Evolutionary conservation across 2,113 vertebrate species (phyloP).

Genomic region (Coregonus clupeaformis): DNA sequence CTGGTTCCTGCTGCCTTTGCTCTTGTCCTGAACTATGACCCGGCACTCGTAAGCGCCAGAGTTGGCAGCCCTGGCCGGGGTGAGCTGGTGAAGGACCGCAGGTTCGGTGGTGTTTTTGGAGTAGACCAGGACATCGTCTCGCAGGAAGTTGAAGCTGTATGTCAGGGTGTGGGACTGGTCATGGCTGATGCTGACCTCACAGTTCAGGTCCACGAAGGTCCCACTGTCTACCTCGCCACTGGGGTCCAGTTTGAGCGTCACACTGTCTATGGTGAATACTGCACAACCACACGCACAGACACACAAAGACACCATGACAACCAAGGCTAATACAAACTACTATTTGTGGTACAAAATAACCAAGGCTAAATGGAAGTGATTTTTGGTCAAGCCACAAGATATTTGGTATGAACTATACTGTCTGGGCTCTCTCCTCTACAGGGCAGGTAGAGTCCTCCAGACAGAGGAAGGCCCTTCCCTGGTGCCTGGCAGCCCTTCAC

Average conservation of each 20-base stretch:
- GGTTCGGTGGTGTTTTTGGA: conserved; percentile 22
- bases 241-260: conserved; percentile 56
- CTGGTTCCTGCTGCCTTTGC: conserved; percentile 7
- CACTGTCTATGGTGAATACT: conserved; percentile 61
- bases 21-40: conserved; percentile 52
- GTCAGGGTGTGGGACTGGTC: conserved; percentile 32
- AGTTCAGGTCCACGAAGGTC: conserved; percentile 52
- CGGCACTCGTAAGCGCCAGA: conserved; percentile 66
- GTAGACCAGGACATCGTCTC: conserved; percentile 39
- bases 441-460: conserved; percentile 27
- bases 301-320: not conserved
- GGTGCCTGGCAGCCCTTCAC: not conserved
- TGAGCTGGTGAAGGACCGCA: conserved; percentile 29
- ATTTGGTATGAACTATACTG: too few species aligned
- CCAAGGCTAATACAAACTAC: too few species aligned
- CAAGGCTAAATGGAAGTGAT: too few species aligned
- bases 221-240: conserved; percentile 51
- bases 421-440: conserved; percentile 8
- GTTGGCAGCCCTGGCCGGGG: conserved; percentile 58
- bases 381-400: too few species aligned
- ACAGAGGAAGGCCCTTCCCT: conserved; percentile 6
- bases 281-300: conserved; percentile 15
- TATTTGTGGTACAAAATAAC: too few species aligned
- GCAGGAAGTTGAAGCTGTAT: conserved; percentile 53
- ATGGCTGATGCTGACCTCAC: conserved; percentile 58